Conservation (phyloP, 2,797 vertebrate genomes). For the Dendrocincla fuliginosa region DNA sequence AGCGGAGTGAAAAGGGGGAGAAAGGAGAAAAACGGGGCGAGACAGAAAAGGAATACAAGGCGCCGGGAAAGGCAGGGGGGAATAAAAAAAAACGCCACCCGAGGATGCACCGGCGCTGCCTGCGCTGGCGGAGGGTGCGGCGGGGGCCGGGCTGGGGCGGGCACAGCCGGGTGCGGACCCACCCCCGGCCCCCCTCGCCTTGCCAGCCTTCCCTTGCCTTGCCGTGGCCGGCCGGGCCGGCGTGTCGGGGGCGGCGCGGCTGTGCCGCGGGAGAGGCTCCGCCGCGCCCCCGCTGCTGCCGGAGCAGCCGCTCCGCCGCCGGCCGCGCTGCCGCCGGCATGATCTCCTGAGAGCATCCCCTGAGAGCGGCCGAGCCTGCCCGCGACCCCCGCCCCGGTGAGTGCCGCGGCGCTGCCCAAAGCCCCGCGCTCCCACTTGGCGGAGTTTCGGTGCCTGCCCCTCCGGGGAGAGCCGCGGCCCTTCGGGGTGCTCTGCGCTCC, state of each 20-base stretch:
- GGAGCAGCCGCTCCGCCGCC: slow-evolving; percentile 33
- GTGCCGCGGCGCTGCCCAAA: neutral
- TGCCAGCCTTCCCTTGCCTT: neutral
- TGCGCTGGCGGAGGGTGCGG: neutral
- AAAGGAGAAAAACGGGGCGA: neutral
- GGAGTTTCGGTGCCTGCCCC: neutral
- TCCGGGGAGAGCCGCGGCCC: neutral
- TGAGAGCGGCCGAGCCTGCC: neutral
- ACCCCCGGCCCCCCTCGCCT: slow-evolving; percentile 17
- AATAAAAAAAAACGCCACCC: rapidly evolving
- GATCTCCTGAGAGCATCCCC: slow-evolving; percentile 47
- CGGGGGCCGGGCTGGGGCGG: neutral
- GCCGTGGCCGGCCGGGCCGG: slow-evolving; percentile 26
- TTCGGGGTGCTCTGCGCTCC: neutral
- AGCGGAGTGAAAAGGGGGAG: neutral
- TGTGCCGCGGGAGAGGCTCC: neutral
- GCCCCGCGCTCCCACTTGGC: neutral
- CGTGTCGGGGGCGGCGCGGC: slow-evolving; percentile 34
- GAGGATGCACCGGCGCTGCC: neutral
- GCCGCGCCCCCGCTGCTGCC: slow-evolving; percentile 1
- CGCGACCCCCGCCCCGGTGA: neutral
- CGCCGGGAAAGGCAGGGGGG: rapidly evolving
- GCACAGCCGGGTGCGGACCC: neutral
- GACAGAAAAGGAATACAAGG: too few relatives aligned
- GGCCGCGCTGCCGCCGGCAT: slow-evolving; percentile 17